Evolutionary conservation across 2,888 invertebrate species (phyloP), one percentile per base, ranked within the genome.

Genomic region (Sinohyriopsis cumingii): DNA sequence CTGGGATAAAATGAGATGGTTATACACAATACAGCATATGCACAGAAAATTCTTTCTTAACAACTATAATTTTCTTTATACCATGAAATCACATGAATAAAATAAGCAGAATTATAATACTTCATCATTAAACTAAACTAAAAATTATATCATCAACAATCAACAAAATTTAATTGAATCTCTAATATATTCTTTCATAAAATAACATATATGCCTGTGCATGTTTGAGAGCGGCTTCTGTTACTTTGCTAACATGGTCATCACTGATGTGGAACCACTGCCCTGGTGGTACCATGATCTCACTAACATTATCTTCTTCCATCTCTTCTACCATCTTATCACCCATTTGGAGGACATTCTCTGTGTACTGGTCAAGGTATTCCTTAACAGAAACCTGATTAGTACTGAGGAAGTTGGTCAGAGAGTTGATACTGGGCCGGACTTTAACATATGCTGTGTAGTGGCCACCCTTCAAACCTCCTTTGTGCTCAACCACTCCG

Each of bases 381-480:
- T 84, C 85, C 60, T 75, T 76, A 9, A 82, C 68, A 9, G 75
- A 75, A 6, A 81, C 78, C 25, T 72, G 71, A 61, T 79, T 78
- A 28, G 77, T 71, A 45, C 80, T 79, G n/a, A 86, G 70, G 67
- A 84, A 87, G 74, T 83, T 82, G 53, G 80, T 80, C 18, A 80
- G 68, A 6, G 81, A 78, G 28, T 78, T 80, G 6, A 83, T 73
- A 54, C 82, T 81, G 9, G 86, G 81, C 15, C 91, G 82, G 66
- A 95, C 95, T 91, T 97, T 97, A 3, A 99, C 96, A 87, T 96
- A 99, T 9, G 98, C 97, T 1, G 97, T 95, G 88, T 99, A 99
- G 88, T 95, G 95, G 45, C 95, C 95, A 56, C 96, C 95, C 86
- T 95, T 94, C 89, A 98, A 93, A 5, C 95, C 94, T 0, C 99